Conservation (phyloP, 2,113 vertebrate species). For the Pseudorasbora parva region DNA sequence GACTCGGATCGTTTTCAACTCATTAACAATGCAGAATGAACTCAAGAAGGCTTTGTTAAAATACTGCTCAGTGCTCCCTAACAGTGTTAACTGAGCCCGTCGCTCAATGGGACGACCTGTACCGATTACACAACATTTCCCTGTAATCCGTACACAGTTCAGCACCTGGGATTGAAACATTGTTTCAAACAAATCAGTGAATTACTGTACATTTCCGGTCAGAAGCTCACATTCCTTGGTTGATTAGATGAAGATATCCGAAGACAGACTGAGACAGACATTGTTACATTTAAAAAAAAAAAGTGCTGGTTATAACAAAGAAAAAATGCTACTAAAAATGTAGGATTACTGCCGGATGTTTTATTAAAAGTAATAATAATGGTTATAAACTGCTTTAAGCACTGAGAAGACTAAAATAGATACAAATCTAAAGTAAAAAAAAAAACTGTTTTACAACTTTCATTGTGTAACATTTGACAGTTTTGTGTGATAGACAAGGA, state of each 20-base stretch:
- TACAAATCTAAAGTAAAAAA: background rate
- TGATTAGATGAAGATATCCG: background rate
- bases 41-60: constrained; percentile 27
- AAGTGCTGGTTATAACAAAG: too few species aligned
- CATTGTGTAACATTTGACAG: constrained; percentile 42
- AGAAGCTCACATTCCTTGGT: constrained; percentile 8
- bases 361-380: background rate
- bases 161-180: background rate
- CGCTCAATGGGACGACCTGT: constrained; percentile 8
- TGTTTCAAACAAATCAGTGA: background rate
- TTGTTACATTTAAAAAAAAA: too few species aligned
- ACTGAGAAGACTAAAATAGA: constrained; percentile 20
- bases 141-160: background rate
- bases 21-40: constrained; percentile 26
- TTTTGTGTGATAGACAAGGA: constrained; percentile 22
- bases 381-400: constrained; percentile 19
- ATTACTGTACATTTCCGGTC: background rate
- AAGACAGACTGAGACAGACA: background rate
- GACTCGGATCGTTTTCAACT: background rate
- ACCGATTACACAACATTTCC: background rate
- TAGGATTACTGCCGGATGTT: background rate
- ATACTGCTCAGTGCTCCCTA: background rate
- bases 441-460: constrained; percentile 14
- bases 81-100: constrained; percentile 31
- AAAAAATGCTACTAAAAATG: constrained; percentile 11